Conservation (phyloP, 2,888 invertebrate species). For the Melanostoma scalare region DNA sequence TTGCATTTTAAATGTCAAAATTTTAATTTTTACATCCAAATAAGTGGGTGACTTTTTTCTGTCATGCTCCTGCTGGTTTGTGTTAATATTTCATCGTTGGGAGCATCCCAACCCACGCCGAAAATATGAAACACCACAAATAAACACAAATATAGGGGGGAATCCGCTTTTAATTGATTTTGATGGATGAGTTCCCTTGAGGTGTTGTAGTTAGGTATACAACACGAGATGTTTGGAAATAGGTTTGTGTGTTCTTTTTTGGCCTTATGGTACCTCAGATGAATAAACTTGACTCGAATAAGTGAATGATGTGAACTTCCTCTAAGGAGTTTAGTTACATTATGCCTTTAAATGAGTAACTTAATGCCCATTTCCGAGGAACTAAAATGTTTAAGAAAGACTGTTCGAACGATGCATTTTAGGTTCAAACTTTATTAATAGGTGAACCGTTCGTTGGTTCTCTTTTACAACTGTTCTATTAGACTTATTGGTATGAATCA, state of each 20-base stretch:
- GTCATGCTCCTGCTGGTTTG: neutral
- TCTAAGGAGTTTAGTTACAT: too few relatives aligned
- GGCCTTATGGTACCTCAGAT: neutral
- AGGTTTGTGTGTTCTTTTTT: slow-evolving; percentile 8
- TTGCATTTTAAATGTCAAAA: slow-evolving; percentile 15
- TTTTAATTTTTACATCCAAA: slow-evolving; percentile 20
- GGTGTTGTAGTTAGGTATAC: neutral
- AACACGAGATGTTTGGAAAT: slow-evolving; percentile 5
- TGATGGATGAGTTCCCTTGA: slow-evolving; percentile 41
- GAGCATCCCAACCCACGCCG: slow-evolving; percentile 15
- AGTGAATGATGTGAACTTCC: too few relatives aligned
- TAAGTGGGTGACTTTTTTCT: slow-evolving; percentile 1
- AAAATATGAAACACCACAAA: neutral
- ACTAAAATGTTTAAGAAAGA: too few relatives aligned
- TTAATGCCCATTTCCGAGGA: too few relatives aligned
- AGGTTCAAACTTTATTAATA: too few relatives aligned
- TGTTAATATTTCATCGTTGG: slow-evolving; percentile 42
- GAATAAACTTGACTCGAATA: too few relatives aligned
- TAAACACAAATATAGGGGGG: neutral
- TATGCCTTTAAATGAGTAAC: too few relatives aligned
- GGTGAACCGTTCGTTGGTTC: too few relatives aligned
- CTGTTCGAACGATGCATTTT: too few relatives aligned
- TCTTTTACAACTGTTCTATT: too few relatives aligned
- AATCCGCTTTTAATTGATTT: slow-evolving; percentile 12
- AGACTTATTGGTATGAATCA: too few relatives aligned